phyloP scores from a whole-genome alignment of 2,797 vertebrate genomes.

The Dromococcyx pavoninus region DNA sequence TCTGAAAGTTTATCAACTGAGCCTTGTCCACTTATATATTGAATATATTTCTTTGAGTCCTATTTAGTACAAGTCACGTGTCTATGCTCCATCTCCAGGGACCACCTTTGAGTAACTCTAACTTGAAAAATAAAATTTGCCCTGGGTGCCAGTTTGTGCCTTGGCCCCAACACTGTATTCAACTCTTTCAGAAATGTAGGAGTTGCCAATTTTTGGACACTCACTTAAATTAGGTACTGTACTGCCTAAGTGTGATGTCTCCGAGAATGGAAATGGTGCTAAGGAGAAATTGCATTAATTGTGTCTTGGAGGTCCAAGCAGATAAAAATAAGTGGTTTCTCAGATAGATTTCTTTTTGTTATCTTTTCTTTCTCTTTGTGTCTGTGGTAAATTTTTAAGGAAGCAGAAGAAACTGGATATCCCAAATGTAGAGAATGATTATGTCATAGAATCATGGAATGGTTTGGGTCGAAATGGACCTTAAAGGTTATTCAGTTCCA shows the following conservation, averaged over 20 bases:
- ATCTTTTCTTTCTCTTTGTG: not conserved
- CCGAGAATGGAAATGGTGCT: not conserved
- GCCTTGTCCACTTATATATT: not conserved
- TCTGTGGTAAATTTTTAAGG: not conserved
- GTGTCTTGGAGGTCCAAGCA: not conserved
- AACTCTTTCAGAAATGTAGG: not conserved
- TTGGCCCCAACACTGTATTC: not conserved
- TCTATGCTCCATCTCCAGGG: not conserved
- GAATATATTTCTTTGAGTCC: not conserved
- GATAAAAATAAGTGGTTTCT: not conserved
- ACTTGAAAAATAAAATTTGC: not conserved
- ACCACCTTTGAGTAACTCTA: not conserved
- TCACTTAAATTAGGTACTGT: not conserved
- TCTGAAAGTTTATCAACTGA: not conserved
- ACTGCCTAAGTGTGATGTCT: not conserved
- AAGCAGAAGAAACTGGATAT: not conserved
- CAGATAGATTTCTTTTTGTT: not conserved
- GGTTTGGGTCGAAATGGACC: too few relatives aligned
- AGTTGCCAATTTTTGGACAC: not conserved
- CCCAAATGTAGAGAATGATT: not conserved
- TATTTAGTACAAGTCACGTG: not conserved
- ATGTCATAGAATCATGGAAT: not conserved
- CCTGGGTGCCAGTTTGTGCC: not conserved
- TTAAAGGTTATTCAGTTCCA: too few relatives aligned
- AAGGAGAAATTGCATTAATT: not conserved